phyloP scores from a whole-genome alignment of 2,797 vertebrate species.

The Argya squamiceps region DNA sequence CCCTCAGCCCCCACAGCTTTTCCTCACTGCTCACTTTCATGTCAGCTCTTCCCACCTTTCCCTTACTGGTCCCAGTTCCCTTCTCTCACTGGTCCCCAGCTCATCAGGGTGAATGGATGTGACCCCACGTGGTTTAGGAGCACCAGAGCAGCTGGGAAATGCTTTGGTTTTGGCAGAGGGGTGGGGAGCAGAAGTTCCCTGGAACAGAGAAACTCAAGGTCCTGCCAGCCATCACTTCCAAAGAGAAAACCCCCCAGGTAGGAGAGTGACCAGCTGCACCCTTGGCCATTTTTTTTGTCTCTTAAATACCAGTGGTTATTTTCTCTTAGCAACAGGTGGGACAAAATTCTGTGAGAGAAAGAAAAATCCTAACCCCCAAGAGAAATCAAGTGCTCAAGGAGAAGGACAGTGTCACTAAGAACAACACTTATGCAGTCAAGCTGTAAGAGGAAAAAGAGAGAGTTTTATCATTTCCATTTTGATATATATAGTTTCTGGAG shows the following conservation, averaged over 20 bases:
- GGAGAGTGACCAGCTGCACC: neutral
- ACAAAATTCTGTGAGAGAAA: neutral
- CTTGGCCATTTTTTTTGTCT: neutral
- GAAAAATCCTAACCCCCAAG: neutral
- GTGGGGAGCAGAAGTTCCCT: neutral
- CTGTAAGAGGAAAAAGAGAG: too few species aligned
- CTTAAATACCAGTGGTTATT: fast-evolving
- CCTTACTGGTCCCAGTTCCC: neutral
- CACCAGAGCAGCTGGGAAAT: neutral
- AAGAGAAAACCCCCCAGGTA: neutral
- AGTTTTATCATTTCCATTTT: too few species aligned
- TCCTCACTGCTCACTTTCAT: neutral
- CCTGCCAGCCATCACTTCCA: neutral
- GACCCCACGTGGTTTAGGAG: neutral
- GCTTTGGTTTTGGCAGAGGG: neutral
- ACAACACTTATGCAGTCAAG: too few species aligned
- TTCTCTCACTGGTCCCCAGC: neutral
- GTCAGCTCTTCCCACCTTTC: neutral
- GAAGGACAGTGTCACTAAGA: neutral
- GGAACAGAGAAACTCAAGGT: neutral
- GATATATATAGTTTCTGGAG: too few species aligned
- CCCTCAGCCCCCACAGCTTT: neutral
- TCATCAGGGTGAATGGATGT: fast-evolving
- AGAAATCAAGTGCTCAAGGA: neutral
- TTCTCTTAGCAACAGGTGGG: neutral